phyloP scores from a whole-genome alignment of 2,797 vertebrate genomes.

The Lerista edwardsae region DNA sequence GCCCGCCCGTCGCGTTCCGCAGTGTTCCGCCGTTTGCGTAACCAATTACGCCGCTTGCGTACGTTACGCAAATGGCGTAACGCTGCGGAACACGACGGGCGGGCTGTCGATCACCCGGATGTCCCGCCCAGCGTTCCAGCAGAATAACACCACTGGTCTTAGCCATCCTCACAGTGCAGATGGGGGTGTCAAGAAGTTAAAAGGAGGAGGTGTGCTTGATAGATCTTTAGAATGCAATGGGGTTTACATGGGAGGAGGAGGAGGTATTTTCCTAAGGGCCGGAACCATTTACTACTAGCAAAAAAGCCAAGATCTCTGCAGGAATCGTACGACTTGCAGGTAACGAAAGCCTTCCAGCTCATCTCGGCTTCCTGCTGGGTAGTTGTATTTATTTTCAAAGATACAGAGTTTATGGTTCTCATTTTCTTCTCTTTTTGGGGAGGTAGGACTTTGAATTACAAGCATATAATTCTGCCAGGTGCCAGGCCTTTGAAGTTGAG shows the following conservation, averaged over 20 bases:
- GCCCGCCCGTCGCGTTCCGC: too few species aligned
- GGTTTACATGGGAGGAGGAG: background rate
- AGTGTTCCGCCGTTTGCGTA: too few species aligned
- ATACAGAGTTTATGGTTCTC: background rate
- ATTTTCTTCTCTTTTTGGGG: background rate
- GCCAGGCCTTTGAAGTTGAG: background rate
- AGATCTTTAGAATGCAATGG: background rate
- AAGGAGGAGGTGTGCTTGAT: background rate
- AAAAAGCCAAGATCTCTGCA: background rate
- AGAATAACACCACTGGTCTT: too few species aligned
- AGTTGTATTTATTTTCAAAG: constrained; percentile 28
- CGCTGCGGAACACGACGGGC: too few species aligned
- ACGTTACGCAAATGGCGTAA: too few species aligned
- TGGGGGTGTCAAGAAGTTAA: too few species aligned
- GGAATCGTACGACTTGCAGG: background rate
- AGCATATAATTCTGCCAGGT: background rate
- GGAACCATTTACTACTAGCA: constrained; percentile 1
- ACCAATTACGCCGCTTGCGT: too few species aligned
- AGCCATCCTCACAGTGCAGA: background rate
- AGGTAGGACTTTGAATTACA: background rate
- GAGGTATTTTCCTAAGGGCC: background rate
- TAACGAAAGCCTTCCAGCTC: background rate
- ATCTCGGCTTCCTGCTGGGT: background rate
- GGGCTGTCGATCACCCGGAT: too few species aligned
- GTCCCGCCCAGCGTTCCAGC: too few species aligned